Conservation (phyloP, 2,113 vertebrate genomes). For the Brachypteracias leptosomus region DNA sequence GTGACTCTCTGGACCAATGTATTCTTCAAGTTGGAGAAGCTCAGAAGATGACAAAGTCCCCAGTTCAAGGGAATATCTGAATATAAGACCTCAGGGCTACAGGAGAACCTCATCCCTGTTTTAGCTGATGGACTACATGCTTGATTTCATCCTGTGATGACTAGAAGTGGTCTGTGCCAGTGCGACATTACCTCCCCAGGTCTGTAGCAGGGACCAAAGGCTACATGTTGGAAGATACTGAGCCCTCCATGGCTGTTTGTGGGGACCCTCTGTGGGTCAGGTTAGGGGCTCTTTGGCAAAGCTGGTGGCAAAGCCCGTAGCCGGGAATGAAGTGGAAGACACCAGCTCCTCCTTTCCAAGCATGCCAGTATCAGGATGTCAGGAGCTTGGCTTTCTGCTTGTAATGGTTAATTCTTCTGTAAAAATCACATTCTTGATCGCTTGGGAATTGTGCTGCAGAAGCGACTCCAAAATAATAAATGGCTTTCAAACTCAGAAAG, state of each 20-base stretch:
- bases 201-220: not conserved
- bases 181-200: not conserved
- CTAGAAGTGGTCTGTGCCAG: not conserved
- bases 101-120: not conserved
- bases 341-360: not conserved
- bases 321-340: not conserved
- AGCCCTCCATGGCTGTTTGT: not conserved
- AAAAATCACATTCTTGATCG: not conserved
- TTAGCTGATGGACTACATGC: not conserved
- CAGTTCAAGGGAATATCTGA: not conserved
- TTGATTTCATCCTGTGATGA: not conserved
- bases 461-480: slow-evolving; percentile 53
- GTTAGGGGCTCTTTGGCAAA: not conserved
- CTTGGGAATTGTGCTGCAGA: slow-evolving; percentile 33
- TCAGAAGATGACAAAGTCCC: not conserved
- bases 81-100: not conserved
- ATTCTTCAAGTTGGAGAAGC: not conserved
- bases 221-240: not conserved
- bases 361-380: not conserved
- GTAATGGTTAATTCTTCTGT: slow-evolving; percentile 22
- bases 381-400: not conserved
- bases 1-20: not conserved
- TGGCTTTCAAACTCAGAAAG: not conserved
- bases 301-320: not conserved
- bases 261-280: not conserved